Conservation (phyloP, 2,113 vertebrate genomes). For the Clarias batrachus region DNA sequence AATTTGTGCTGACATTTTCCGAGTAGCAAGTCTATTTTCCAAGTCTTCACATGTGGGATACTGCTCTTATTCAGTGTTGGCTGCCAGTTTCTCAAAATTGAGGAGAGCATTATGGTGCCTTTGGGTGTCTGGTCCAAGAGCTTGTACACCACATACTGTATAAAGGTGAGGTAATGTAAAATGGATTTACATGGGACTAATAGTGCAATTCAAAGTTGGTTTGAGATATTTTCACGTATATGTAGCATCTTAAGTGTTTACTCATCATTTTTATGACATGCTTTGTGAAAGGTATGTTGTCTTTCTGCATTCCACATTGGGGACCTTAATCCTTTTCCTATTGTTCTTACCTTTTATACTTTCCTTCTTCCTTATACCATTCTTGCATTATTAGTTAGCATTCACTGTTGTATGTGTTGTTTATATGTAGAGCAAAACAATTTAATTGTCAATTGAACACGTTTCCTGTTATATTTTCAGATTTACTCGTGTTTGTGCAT, state of each 20-base stretch:
- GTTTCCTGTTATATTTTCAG: neutral
- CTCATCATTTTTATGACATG: neutral
- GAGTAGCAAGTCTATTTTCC: neutral
- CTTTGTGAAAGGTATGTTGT: constrained; percentile 29
- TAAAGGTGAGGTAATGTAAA: neutral
- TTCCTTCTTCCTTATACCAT: neutral
- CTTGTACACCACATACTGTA: neutral
- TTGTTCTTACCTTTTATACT: constrained; percentile 10
- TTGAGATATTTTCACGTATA: neutral
- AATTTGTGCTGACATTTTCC: neutral
- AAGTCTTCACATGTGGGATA: neutral
- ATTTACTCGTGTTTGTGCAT: too few species aligned
- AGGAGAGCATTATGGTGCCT: neutral
- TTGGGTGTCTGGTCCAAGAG: neutral
- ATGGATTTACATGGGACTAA: neutral
- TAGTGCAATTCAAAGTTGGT: neutral
- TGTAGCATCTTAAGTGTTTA: neutral
- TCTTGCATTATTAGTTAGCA: neutral
- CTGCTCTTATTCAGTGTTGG: neutral
- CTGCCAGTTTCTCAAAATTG: neutral
- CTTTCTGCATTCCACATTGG: constrained; percentile 54
- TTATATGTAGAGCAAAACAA: too few species aligned
- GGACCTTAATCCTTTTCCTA: neutral
- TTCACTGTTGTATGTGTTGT: neutral
- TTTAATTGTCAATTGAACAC: neutral